phyloP scores from a whole-genome alignment of 2,888 invertebrate genomes.

The Rhagonycha fulva region DNA sequence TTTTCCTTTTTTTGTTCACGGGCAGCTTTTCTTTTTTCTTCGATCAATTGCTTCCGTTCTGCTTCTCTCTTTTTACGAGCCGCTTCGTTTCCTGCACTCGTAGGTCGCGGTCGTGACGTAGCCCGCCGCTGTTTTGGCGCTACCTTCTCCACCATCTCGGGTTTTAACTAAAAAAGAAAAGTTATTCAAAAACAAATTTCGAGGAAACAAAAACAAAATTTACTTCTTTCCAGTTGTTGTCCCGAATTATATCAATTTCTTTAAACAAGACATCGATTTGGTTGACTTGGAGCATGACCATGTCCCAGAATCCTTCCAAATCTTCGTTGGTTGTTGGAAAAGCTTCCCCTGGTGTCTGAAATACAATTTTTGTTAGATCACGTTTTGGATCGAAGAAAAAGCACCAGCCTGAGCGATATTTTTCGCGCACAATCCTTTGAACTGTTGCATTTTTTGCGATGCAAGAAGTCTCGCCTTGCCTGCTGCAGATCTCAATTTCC shows the following conservation, averaged over 20 bases:
- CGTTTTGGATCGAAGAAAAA: background rate
- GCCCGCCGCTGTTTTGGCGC: constrained; percentile 27
- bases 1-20: constrained; percentile 41
- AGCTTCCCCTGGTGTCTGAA: constrained; percentile 73
- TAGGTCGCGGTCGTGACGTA: constrained; percentile 32
- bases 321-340: constrained; percentile 90
- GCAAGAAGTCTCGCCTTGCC: constrained; percentile 90
- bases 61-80: constrained; percentile 62
- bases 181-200: background rate
- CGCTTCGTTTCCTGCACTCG: constrained; percentile 57
- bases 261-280: constrained; percentile 81
- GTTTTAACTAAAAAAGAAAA: background rate
- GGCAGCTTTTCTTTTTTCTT: constrained; percentile 70
- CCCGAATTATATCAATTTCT: constrained; percentile 66
- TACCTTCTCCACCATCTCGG: constrained; percentile 2
- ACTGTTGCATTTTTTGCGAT: constrained; percentile 94
- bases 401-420: constrained; percentile 51
- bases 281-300: constrained; percentile 90
- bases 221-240: constrained; percentile 71
- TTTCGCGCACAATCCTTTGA: constrained; percentile 70
- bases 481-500: constrained; percentile 82
- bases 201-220: background rate
- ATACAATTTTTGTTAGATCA: background rate
- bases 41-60: constrained; percentile 80
- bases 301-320: constrained; percentile 96